Evolutionary conservation across 2,888 invertebrate species (phyloP), one percentile per base, ranked within the genome.

Genomic region (Plagodis dolabraria): DNA sequence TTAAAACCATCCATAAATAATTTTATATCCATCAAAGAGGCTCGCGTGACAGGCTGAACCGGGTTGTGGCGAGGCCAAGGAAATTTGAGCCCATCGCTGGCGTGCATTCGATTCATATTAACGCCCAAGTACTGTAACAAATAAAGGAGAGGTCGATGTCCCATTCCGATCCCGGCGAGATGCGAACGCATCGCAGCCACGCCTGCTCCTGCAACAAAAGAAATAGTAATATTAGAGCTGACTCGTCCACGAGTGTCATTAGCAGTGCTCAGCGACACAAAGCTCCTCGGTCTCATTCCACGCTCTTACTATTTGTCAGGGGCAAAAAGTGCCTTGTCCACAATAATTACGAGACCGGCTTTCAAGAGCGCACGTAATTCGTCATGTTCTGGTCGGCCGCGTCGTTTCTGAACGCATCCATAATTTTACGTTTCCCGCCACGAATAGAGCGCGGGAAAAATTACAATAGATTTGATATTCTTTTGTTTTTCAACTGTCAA

Each of bases 301-400:
- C 82, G 87, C 85, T 87, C 84, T 85, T 88, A 88, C 91, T 91
- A 91, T 92, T 92, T 89, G 91, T 92, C 89, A 88, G 88, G 81
- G 83, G 89, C 88, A 91, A 92, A 92, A 92, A 92, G 84, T 88
- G 87, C 85, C 91, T 89, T 87, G 91, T 89, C 92, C 90, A 90
- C 90, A 89, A 91, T 92, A 89, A 92, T 92, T 92, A 92, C 88
- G 90, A 85, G 89, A 87, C 91, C 84, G 88, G 89, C 88, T 90
- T 82, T 85, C 77, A 85, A 87, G 85, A 86, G 86, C 84, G 83
- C 83, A 86, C 86, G 83, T 91, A 89, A 91, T 92, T 92, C 92
- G 92, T 91, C 87, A 90, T 92, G 92, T 92, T 92, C 90, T 91
- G 91, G 82, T 92, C 87, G 89, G 88, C 85, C 87, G 90, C 85